Evolutionary conservation across 2,797 vertebrate species (phyloP).

Genomic region (Characodon lateralis): DNA sequence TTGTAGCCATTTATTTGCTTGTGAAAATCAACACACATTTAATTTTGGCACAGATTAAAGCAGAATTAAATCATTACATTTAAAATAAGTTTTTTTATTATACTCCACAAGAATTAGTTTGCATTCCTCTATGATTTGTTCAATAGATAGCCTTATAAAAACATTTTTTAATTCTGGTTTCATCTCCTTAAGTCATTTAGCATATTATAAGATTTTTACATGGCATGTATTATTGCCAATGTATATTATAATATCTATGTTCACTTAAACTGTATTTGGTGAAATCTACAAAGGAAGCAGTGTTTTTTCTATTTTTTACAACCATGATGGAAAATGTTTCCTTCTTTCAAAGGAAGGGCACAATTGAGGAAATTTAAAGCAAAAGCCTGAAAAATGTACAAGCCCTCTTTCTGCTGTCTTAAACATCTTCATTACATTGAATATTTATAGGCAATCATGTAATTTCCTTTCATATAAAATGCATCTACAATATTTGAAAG

Average conservation of each 20-base stretch:
- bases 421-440: slow-evolving; percentile 17
- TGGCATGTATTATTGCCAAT: background rate
- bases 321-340: background rate
- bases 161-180: background rate
- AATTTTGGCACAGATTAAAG: too few species aligned
- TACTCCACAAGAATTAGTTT: background rate
- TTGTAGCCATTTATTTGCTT: too few species aligned
- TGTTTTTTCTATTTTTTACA: background rate
- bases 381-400: background rate
- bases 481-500: background rate
- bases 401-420: background rate
- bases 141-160: background rate
- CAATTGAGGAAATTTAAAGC: slow-evolving; percentile 7
- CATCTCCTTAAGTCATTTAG: background rate
- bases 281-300: background rate
- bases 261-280: background rate
- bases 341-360: background rate
- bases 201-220: background rate
- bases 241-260: background rate
- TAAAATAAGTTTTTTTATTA: background rate
- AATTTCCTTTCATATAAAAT: slow-evolving; percentile 5
- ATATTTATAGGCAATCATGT: slow-evolving; percentile 19
- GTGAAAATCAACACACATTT: too few species aligned
- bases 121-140: background rate
- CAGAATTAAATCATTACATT: background rate